Conservation (phyloP, 2,888 invertebrate species). For the Chloroclysta siterata region DNA sequence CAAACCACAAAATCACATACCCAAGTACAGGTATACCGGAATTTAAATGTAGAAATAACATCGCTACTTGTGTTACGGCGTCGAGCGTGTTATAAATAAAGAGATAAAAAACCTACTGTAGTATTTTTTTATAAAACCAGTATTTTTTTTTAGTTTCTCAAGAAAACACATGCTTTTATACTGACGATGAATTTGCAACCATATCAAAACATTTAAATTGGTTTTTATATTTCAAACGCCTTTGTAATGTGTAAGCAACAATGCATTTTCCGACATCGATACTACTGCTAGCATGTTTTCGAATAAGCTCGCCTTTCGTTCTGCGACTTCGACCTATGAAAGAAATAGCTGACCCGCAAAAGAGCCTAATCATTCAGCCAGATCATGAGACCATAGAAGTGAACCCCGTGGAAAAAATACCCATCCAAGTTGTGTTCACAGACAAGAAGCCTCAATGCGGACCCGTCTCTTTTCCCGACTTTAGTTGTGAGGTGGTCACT, state of each 20-base stretch:
- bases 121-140: not conserved
- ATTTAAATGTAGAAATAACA: slow-evolving; percentile 1
- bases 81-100: not conserved
- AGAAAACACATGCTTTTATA: not conserved
- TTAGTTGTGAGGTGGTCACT: slow-evolving; percentile 25
- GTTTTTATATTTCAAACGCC: slow-evolving; percentile 3
- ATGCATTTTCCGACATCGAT: slow-evolving; percentile 14
- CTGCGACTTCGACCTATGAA: slow-evolving; percentile 20
- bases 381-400: not conserved
- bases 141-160: too few relatives aligned
- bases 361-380: slow-evolving; percentile 3
- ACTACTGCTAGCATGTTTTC: slow-evolving; percentile 12
- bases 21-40: slow-evolving; percentile 3
- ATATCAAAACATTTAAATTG: slow-evolving; percentile 18
- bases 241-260: not conserved
- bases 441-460: slow-evolving; percentile 22
- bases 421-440: not conserved
- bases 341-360: slow-evolving; percentile 3
- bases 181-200: not conserved
- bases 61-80: not conserved
- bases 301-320: slow-evolving; percentile 9
- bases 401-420: not conserved
- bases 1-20: not conserved
- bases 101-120: not conserved
- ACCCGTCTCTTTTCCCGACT: slow-evolving; percentile 26